Conservation (phyloP, 37 sponge, comb jelly and placozoan species). For the Theonella swinhoei region DNA sequence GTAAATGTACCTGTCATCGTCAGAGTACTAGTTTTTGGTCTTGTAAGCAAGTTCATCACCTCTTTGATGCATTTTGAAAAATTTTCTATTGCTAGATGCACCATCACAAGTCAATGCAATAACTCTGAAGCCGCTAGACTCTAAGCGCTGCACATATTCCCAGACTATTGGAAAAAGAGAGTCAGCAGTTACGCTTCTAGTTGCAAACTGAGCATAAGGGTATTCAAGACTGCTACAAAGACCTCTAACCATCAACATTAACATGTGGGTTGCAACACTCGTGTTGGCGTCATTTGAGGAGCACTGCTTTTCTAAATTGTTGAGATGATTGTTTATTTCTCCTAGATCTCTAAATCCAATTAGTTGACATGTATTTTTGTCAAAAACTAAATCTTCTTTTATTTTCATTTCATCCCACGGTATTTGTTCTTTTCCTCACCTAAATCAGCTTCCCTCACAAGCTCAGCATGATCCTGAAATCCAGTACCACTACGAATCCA, state of each 20-base stretch:
- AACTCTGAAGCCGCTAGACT: slow-evolving; percentile 25
- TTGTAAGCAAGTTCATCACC: neutral
- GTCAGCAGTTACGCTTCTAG: slow-evolving; percentile 10
- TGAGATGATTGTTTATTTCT: slow-evolving; percentile 25
- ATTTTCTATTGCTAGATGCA: slow-evolving; percentile 37
- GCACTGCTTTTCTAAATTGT: slow-evolving; percentile 1
- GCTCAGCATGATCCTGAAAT: slow-evolving; percentile 25
- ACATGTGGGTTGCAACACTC: slow-evolving; percentile 45
- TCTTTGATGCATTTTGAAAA: slow-evolving; percentile 2
- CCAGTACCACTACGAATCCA: slow-evolving; percentile 9
- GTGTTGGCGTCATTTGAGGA: neutral
- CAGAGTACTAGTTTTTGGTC: neutral
- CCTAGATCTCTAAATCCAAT: slow-evolving; percentile 49
- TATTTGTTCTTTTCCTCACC: slow-evolving; percentile 9
- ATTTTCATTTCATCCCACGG: slow-evolving; percentile 39
- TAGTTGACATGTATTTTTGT: slow-evolving; percentile 3
- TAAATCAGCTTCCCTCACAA: slow-evolving; percentile 38
- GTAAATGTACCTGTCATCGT: slow-evolving; percentile 16
- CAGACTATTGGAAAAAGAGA: slow-evolving; percentile 35
- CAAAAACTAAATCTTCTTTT: slow-evolving; percentile 33
- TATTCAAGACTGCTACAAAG: slow-evolving; percentile 19
- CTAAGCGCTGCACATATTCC: slow-evolving; percentile 15
- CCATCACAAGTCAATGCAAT: slow-evolving; percentile 35
- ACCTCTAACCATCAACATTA: slow-evolving; percentile 45
- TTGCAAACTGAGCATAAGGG: slow-evolving; percentile 35